Evolutionary conservation across 2,113 vertebrate genomes (phyloP).

Genomic region (Miniopterus natalensis): DNA sequence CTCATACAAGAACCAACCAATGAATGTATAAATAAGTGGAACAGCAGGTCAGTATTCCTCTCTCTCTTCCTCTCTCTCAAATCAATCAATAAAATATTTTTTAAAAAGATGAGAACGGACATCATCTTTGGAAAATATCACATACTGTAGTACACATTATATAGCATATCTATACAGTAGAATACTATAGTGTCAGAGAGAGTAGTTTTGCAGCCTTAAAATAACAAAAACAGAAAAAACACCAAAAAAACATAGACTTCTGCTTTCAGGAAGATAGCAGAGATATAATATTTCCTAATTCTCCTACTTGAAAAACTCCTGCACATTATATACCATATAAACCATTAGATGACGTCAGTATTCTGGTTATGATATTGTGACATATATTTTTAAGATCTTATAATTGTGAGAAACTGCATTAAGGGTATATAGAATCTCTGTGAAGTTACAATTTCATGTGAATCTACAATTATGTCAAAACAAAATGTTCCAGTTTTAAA

Average conservation of each 20-base stretch:
- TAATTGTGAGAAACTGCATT: background rate
- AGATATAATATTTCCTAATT: background rate
- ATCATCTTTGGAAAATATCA: no score
- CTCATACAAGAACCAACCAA: no score
- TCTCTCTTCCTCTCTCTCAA: no score
- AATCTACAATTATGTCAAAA: background rate
- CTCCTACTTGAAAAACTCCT: background rate
- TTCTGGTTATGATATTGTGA: background rate
- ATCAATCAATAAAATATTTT: no score
- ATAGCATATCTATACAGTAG: no score
- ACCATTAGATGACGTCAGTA: background rate
- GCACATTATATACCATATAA: background rate
- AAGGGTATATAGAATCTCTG: background rate
- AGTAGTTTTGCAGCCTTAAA: no score
- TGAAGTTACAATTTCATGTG: background rate
- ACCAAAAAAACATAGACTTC: background rate
- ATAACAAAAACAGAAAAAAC: no score
- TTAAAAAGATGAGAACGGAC: no score
- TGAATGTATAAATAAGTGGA: no score
- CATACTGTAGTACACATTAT: no score
- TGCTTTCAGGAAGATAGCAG: background rate
- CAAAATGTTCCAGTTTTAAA: background rate
- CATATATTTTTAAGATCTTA: background rate
- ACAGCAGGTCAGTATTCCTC: no score
- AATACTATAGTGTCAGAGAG: no score